Evolutionary conservation across 2,797 vertebrate species (phyloP).

Genomic region (Melopsittacus undulatus): DNA sequence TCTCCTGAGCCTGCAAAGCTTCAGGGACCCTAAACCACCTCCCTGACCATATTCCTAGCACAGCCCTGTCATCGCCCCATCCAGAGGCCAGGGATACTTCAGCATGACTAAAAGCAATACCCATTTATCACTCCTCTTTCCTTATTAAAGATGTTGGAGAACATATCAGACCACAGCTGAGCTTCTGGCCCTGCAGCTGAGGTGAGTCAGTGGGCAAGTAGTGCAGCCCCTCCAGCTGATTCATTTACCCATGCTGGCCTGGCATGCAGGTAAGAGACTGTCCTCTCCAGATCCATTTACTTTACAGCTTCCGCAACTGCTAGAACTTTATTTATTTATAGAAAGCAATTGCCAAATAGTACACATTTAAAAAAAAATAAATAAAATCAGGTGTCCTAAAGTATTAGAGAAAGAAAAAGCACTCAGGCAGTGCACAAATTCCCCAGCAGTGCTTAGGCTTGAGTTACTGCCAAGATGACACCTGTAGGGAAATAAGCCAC

Average conservation of each 20-base stretch:
- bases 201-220: neutral
- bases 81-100: neutral
- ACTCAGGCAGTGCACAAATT: neutral
- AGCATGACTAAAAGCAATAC: neutral
- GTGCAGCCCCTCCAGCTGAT: neutral
- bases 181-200: neutral
- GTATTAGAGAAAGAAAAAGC: neutral
- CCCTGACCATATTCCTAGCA: neutral
- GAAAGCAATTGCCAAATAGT: neutral
- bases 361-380: neutral
- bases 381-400: neutral
- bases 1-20: neutral
- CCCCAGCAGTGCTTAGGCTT: neutral
- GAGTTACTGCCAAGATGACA: conserved; percentile 18
- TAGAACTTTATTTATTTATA: neutral
- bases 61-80: neutral
- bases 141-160: neutral
- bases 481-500: conserved; percentile 23
- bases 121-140: neutral
- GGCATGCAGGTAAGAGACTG: neutral
- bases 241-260: neutral
- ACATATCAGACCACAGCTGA: neutral
- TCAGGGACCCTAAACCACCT: neutral
- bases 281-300: neutral
- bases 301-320: neutral